Evolutionary conservation across 2,797 vertebrate genomes (phyloP).

Genomic region (Knipowitschia caucasica): DNA sequence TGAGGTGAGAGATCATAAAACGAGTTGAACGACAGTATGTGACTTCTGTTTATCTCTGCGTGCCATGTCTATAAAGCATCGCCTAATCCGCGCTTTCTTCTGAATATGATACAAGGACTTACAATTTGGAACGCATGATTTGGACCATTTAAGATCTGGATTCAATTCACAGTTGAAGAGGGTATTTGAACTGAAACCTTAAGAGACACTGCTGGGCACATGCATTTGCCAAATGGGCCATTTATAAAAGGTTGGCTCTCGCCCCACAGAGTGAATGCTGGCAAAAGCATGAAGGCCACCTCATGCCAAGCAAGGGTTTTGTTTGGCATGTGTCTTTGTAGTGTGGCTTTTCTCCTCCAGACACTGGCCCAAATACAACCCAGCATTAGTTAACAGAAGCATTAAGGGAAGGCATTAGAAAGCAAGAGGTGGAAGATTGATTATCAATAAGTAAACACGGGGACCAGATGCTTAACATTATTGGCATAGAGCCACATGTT

Average conservation of each 20-base stretch:
- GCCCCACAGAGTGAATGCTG: conserved; percentile 67
- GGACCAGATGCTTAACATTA: conserved; percentile 24
- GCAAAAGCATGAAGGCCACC: conserved; percentile 71
- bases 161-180: conserved; percentile 68
- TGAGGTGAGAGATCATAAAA: conserved; percentile 54
- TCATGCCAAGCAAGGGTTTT: conserved; percentile 71
- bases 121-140: conserved; percentile 74
- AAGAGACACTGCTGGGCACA: conserved; percentile 70
- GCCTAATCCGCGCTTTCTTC: conserved; percentile 62
- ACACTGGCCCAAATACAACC: conserved; percentile 61
- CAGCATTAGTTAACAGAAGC: conserved; percentile 61
- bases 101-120: conserved; percentile 71
- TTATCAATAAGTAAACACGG: conserved; percentile 31
- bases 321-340: conserved; percentile 72
- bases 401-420: conserved; percentile 58
- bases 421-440: conserved; percentile 31
- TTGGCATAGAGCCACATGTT: neutral
- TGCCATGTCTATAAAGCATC: conserved; percentile 68
- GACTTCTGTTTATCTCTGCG: conserved; percentile 62
- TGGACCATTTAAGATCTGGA: conserved; percentile 74
- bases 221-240: conserved; percentile 74
- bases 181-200: conserved; percentile 74
- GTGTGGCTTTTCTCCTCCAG: conserved; percentile 65
- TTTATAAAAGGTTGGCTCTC: conserved; percentile 74
- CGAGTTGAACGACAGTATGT: conserved; percentile 59